phyloP scores from a whole-genome alignment of 2,113 vertebrate genomes.

The Aphelocoma coerulescens region DNA sequence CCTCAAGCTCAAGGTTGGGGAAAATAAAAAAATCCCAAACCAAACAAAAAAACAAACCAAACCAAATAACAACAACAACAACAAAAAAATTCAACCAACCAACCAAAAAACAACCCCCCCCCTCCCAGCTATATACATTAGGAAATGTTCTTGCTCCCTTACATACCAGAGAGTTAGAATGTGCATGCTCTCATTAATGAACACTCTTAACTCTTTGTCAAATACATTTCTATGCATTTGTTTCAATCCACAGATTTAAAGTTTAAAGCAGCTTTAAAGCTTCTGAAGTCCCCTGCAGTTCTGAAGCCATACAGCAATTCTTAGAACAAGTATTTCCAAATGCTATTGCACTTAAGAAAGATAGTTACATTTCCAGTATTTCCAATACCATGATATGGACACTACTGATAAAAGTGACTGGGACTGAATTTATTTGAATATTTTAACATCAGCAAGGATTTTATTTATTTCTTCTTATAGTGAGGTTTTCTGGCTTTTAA shows the following conservation, averaged over 20 bases:
- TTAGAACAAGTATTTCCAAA: background rate
- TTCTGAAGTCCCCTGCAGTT: background rate
- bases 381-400: background rate
- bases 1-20: background rate
- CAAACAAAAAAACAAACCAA: background rate
- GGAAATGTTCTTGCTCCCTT: background rate
- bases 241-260: background rate
- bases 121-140: background rate
- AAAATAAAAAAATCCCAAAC: background rate
- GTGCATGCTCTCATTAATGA: background rate
- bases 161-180: background rate
- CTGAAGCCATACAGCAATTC: background rate
- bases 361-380: background rate
- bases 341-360: background rate
- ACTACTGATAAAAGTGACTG: background rate
- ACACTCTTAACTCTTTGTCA: background rate
- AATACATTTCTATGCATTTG: background rate
- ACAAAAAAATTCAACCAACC: fast-evolving
- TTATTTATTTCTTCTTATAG: background rate
- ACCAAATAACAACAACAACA: background rate
- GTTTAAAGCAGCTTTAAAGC: background rate
- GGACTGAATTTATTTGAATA: background rate
- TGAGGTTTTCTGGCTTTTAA: background rate
- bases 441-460: background rate
- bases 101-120: background rate